Percentiles rank a stretch among this genome's conserved stretches.
Evolutionary conservation across 2,113 vertebrate species (phyloP).

Genomic region (Callithrix jacchus): DNA sequence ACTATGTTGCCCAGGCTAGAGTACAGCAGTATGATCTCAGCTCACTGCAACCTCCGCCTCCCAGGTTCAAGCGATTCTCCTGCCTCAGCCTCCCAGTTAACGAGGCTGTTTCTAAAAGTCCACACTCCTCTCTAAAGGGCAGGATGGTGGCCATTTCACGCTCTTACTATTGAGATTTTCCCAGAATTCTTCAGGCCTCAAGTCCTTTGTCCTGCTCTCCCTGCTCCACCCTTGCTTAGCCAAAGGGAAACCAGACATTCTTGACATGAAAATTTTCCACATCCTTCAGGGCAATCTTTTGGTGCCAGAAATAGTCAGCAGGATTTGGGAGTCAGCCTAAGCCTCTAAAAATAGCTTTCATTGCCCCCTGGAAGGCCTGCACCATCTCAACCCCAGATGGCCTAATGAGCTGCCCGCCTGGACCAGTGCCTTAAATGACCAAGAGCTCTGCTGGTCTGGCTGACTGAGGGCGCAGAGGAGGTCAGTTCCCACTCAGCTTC

Average conservation of each 20-base stretch:
- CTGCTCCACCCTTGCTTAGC: constrained; percentile 44
- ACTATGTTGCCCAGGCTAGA: too few relatives aligned
- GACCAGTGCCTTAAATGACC: constrained; percentile 61
- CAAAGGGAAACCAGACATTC: constrained; percentile 67
- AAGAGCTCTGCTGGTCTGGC: neutral
- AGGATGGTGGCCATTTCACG: neutral
- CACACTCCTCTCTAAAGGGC: neutral
- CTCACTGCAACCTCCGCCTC: too few relatives aligned
- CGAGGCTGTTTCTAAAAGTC: neutral
- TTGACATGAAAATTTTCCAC: constrained; percentile 71
- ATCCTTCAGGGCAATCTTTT: constrained; percentile 80
- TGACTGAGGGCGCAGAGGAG: neutral
- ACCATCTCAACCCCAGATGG: constrained; percentile 64
- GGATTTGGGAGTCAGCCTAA: constrained; percentile 82
- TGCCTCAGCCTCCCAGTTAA: too few relatives aligned
- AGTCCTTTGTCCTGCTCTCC: constrained; percentile 60
- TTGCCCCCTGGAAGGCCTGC: constrained; percentile 62
- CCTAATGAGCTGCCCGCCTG: neutral
- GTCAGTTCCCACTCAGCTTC: neutral
- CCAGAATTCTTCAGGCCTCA: neutral
- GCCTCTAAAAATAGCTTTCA: constrained; percentile 82
- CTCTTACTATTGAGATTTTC: neutral
- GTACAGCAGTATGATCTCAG: too few relatives aligned
- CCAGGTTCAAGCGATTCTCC: too few relatives aligned
- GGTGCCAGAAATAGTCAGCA: constrained; percentile 80